Evolutionary conservation across 2,113 vertebrate genomes (phyloP).

Genomic region (Eclectus roratus): DNA sequence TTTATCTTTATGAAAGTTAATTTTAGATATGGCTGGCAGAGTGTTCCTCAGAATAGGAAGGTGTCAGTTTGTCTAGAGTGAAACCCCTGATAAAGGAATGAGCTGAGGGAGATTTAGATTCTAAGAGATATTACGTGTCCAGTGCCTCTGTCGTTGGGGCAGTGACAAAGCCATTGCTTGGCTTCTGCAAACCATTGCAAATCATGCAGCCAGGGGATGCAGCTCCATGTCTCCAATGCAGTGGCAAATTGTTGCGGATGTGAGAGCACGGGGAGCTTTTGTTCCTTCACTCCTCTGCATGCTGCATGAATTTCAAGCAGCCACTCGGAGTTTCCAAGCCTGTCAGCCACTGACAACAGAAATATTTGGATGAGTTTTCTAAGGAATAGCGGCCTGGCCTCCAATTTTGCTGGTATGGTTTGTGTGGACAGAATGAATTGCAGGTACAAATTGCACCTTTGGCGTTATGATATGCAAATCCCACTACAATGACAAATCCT

Average conservation of each 20-base stretch:
- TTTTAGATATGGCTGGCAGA: background rate
- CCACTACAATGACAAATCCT: background rate
- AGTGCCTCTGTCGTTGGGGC: background rate
- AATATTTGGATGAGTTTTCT: background rate
- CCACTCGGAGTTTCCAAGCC: background rate
- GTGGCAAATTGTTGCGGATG: background rate
- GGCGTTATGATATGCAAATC: slow-evolving; percentile 14
- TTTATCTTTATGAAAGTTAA: slow-evolving; percentile 28
- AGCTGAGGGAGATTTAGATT: background rate
- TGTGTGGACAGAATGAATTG: background rate
- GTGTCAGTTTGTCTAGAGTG: background rate
- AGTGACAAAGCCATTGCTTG: background rate
- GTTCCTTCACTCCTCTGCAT: background rate
- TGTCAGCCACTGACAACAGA: background rate
- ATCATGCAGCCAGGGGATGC: background rate
- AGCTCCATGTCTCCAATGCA: background rate
- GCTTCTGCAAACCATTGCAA: background rate
- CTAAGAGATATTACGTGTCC: background rate
- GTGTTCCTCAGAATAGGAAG: background rate
- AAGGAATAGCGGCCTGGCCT: background rate
- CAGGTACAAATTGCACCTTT: background rate
- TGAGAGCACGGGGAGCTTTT: background rate
- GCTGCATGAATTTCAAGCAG: background rate
- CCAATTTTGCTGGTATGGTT: background rate
- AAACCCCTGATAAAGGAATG: background rate